Percentiles rank a stretch among this genome's conserved stretches.
phyloP scores from a whole-genome alignment of 2,888 invertebrate species.

The Hedya salicella region DNA sequence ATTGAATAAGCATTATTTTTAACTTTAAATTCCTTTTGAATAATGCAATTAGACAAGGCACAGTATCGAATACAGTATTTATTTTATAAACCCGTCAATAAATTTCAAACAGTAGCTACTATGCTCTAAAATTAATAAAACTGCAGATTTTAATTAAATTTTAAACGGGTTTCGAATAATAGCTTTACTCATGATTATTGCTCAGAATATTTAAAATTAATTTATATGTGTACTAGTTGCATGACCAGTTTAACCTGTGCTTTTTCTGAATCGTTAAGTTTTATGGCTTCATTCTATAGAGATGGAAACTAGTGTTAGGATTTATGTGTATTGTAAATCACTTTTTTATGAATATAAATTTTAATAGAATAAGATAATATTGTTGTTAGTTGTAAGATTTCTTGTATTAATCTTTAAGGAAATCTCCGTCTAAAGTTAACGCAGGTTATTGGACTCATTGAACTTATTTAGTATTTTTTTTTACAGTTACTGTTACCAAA shows the following conservation, averaged over 20 bases:
- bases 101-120: too few relatives aligned
- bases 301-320: slow-evolving; percentile 2
- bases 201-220: neutral
- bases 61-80: neutral
- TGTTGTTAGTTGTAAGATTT: neutral
- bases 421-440: neutral
- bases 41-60: neutral
- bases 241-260: slow-evolving; percentile 9
- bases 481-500: neutral
- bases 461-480: neutral
- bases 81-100: neutral
- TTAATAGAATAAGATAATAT: neutral
- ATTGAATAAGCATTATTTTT: slow-evolving; percentile 23
- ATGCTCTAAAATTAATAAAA: too few relatives aligned
- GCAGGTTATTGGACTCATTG: neutral
- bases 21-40: slow-evolving; percentile 12
- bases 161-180: too few relatives aligned
- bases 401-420: neutral
- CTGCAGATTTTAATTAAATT: too few relatives aligned
- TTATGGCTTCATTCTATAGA: slow-evolving; percentile 19
- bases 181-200: neutral
- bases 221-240: slow-evolving; percentile 15
- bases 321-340: neutral
- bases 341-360: neutral
- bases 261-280: slow-evolving; percentile 23